These are phyloP conservation scores for Channa maculata DNA, from an alignment of 2,113 vertebrate genomes.

Conservation along the genomic window DNA sequence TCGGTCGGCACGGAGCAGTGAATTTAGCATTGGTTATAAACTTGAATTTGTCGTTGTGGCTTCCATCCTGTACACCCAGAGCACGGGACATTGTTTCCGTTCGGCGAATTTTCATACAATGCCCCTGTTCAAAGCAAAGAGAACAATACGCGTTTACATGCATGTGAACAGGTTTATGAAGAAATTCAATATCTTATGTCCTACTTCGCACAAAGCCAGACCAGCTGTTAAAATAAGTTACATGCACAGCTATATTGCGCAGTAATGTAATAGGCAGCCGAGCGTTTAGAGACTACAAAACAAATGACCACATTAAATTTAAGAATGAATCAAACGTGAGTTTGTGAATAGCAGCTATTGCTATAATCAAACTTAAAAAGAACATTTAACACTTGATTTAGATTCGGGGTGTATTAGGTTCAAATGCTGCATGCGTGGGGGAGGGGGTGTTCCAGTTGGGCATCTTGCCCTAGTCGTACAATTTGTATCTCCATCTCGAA, in stretches of 20 bases:
- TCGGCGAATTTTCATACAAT: constrained; percentile 44
- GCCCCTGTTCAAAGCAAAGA: constrained; percentile 26
- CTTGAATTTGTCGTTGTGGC: constrained; percentile 29
- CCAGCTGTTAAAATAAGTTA: constrained; percentile 39
- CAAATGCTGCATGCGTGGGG: constrained; percentile 82
- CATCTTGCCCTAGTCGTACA: constrained; percentile 67
- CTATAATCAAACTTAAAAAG: constrained; percentile 20
- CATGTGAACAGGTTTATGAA: constrained; percentile 37
- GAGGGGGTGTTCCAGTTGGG: constrained; percentile 76
- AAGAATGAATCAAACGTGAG: constrained; percentile 3
- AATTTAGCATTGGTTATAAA: constrained; percentile 28
- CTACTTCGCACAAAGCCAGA: constrained; percentile 6
- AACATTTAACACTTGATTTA: constrained; percentile 65
- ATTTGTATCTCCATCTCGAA: constrained; percentile 52
- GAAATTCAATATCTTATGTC: constrained; percentile 3
- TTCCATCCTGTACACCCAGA: constrained; percentile 25
- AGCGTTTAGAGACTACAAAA: constrained; percentile 9
- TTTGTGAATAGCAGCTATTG: not conserved
- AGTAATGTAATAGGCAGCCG: constrained; percentile 27
- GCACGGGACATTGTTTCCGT: constrained; percentile 66
- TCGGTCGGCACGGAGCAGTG: not conserved
- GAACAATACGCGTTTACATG: constrained; percentile 49
- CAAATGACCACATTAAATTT: not conserved
- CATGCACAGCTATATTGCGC: constrained; percentile 42
- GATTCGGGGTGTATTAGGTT: constrained; percentile 72